A percentile compares a stretch with the other conserved stretches of the same genome.
Conservation (phyloP, 2,888 invertebrate genomes). For the Habrosyne pyritoides region DNA sequence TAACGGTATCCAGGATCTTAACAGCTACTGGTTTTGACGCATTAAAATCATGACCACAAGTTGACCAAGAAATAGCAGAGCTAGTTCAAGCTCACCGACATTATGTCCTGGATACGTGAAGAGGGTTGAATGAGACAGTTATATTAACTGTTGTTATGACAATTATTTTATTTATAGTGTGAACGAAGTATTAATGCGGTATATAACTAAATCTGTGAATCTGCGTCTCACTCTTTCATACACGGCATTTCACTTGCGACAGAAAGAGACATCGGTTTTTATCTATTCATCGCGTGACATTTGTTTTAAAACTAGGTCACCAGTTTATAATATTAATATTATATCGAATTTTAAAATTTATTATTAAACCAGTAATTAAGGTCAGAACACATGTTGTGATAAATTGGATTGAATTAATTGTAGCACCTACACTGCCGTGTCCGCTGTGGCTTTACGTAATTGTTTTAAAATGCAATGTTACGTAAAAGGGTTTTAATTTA, state of each 20-base stretch:
- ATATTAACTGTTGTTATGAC: conserved; percentile 42
- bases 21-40: conserved; percentile 76
- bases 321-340: too few relatives aligned
- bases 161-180: conserved; percentile 23
- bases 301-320: not conserved
- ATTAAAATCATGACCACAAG: conserved; percentile 57
- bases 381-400: not conserved
- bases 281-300: too few relatives aligned
- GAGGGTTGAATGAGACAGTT: conserved; percentile 39
- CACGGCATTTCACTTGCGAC: too few relatives aligned
- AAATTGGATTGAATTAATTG: not conserved
- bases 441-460: too few relatives aligned
- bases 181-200: conserved; percentile 16
- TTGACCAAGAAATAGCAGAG: conserved; percentile 34
- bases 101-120: conserved; percentile 8
- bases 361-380: too few relatives aligned
- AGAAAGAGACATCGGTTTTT: too few relatives aligned
- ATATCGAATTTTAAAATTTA: too few relatives aligned
- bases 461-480: too few relatives aligned
- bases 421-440: not conserved
- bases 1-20: conserved; percentile 71
- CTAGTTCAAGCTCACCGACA: conserved; percentile 25
- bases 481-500: too few relatives aligned
- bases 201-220: too few relatives aligned
- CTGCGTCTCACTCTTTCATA: too few relatives aligned